A percentile compares a stretch with the other conserved stretches of the same genome.
Conservation (phyloP, 2,797 vertebrate genomes). For the Gymnodraco acuticeps region DNA sequence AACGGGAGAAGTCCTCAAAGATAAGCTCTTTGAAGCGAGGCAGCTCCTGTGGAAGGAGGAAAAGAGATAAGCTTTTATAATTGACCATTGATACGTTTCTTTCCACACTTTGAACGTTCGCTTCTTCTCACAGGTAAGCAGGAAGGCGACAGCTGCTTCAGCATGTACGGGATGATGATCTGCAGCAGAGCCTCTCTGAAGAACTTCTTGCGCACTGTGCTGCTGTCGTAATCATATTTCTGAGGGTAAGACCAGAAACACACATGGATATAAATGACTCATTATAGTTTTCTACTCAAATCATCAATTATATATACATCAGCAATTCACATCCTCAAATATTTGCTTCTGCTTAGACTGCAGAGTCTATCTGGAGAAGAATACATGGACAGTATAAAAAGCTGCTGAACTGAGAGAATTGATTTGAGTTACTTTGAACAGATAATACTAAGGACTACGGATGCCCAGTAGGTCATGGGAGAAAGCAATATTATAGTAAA, state of each 20-base stretch:
- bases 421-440: no score
- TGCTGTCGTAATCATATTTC: constrained; percentile 99
- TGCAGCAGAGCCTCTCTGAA: constrained; percentile 97
- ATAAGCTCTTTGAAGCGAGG: constrained; percentile 94
- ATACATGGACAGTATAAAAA: background rate
- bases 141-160: constrained; percentile 91
- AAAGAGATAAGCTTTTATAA: background rate
- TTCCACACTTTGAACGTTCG: background rate
- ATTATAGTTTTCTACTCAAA: background rate
- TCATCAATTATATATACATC: background rate
- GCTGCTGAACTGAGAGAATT: no score
- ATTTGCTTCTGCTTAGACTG: background rate
- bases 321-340: background rate
- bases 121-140: constrained; percentile 88
- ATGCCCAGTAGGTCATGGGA: no score
- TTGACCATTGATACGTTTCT: no score
- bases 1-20: constrained; percentile 95
- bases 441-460: no score
- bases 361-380: background rate
- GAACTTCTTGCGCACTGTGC: constrained; percentile 96
- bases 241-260: constrained; percentile 61
- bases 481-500: no score
- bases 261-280: background rate
- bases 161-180: constrained; percentile 96
- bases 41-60: constrained; percentile 84